Percentiles rank a stretch among this genome's conserved stretches.
phyloP scores from a whole-genome alignment of 2,113 vertebrate genomes.

The Apistogramma diplotaenia region DNA sequence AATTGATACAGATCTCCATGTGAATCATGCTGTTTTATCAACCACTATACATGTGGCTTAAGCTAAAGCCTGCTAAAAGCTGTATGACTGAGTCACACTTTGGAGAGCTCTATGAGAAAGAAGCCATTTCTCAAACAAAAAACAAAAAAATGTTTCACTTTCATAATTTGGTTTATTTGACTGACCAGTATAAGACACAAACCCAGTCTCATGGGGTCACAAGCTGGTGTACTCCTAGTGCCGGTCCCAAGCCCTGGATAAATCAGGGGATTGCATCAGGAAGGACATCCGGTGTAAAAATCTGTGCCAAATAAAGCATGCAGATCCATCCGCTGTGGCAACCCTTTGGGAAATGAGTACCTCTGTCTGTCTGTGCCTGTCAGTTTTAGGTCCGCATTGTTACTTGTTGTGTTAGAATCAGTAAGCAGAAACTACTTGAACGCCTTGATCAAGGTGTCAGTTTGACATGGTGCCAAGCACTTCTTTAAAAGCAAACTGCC shows the following conservation, averaged over 20 bases:
- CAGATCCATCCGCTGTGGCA: not conserved
- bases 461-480: not conserved
- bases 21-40: slow-evolving; percentile 13
- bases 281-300: not conserved
- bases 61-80: not conserved
- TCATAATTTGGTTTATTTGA: not conserved
- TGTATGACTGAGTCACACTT: not conserved
- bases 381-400: not conserved
- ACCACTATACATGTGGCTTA: not conserved
- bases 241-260: not conserved
- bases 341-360: not conserved
- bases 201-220: not conserved
- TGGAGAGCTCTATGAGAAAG: not conserved
- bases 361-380: not conserved
- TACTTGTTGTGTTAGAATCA: not conserved
- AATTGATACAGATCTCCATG: slow-evolving; percentile 46
- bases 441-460: not conserved
- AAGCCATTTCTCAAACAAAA: not conserved
- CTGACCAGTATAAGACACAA: not conserved
- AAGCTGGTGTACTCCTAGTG: not conserved
- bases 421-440: not conserved
- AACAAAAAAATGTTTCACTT: not conserved
- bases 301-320: not conserved
- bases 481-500: not conserved
- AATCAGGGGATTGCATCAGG: not conserved